Conservation (phyloP, 2,888 invertebrate species). For the Acheta domesticus region DNA sequence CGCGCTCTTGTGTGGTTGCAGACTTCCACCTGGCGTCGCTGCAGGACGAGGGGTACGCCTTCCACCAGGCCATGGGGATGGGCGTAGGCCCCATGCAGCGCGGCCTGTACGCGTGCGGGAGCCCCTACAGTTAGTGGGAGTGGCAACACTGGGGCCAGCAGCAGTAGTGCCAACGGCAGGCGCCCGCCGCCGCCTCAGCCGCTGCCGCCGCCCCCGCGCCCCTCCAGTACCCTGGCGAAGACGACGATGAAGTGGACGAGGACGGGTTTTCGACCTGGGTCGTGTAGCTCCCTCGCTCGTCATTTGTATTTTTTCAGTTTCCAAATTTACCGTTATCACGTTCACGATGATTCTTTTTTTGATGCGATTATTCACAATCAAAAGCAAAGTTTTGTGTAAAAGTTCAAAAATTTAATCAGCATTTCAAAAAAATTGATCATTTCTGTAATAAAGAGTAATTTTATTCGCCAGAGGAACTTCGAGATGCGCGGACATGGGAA, state of each 20-base stretch:
- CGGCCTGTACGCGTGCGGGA: conserved; percentile 52
- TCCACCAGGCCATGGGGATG: conserved; percentile 54
- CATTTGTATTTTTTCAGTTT: too few relatives aligned
- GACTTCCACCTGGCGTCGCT: conserved; percentile 54
- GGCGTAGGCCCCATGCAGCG: conserved; percentile 53
- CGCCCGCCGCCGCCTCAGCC: conserved; percentile 12
- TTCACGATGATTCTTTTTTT: too few relatives aligned
- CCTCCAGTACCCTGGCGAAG: conserved; percentile 10
- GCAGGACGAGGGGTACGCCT: conserved; percentile 54
- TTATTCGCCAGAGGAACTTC: neutral
- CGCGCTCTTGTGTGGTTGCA: conserved; percentile 43
- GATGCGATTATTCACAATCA: too few relatives aligned
- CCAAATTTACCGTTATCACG: too few relatives aligned
- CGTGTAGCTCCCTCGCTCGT: neutral
- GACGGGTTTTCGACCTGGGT: neutral
- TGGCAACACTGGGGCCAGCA: conserved; percentile 43
- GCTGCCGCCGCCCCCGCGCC: neutral
- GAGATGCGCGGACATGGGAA: neutral
- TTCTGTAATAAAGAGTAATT: too few relatives aligned
- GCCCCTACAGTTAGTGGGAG: conserved; percentile 55
- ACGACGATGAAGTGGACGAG: neutral
- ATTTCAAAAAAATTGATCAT: too few relatives aligned
- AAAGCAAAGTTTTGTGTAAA: too few relatives aligned
- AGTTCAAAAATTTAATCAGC: too few relatives aligned
- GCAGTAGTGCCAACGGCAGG: conserved; percentile 25